Evolutionary conservation across 2,888 invertebrate species (phyloP).

Genomic region (Lasiommata megera): DNA sequence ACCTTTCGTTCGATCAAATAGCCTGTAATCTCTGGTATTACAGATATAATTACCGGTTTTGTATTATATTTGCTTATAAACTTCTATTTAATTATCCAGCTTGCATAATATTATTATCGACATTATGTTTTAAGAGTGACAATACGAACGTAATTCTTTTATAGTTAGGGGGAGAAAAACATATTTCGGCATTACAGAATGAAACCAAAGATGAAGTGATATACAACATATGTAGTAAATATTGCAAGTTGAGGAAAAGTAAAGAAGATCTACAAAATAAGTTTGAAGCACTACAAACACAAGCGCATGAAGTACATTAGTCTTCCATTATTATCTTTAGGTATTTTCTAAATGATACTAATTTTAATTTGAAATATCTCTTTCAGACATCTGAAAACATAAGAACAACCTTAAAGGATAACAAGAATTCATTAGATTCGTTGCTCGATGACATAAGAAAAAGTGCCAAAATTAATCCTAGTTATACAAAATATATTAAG

Average conservation of each 20-base stretch:
- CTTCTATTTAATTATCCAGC: no score
- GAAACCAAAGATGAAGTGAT: constrained; percentile 47
- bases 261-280: constrained; percentile 50
- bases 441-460: constrained; percentile 41
- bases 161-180: constrained; percentile 37
- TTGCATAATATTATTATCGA: no score
- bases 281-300: constrained; percentile 49
- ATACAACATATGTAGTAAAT: constrained; percentile 45
- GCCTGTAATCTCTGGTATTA: no score
- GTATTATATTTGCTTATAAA: no score
- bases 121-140: no score
- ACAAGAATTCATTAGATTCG: constrained; percentile 39
- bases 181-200: constrained; percentile 32
- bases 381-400: constrained; percentile 45
- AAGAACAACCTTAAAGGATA: constrained; percentile 42
- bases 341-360: neutral
- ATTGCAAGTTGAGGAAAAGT: constrained; percentile 45
- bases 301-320: constrained; percentile 36
- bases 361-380: neutral
- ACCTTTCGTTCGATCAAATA: no score
- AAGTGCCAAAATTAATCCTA: constrained; percentile 37
- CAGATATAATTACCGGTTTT: no score
- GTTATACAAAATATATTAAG: constrained; percentile 43
- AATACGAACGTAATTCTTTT: no score
- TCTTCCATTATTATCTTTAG: neutral